These are phyloP conservation scores for Clistopyga incitator DNA, from an alignment of 2,888 invertebrate genomes.

Conservation along the genomic window DNA sequence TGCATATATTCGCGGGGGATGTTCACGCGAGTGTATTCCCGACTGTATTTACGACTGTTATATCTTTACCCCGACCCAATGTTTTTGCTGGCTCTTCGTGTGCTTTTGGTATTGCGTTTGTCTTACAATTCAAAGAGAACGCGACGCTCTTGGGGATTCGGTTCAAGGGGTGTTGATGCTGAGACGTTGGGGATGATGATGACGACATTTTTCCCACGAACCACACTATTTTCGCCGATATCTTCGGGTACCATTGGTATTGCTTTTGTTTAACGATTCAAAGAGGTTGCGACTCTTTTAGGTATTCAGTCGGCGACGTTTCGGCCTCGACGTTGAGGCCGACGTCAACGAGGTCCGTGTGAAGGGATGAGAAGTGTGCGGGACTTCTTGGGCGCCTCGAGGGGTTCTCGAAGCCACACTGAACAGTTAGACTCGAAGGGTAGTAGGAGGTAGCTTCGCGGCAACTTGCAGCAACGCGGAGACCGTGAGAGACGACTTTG, in stretches of 20 bases:
- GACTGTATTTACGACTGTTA: background rate
- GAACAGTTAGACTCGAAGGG: constrained; percentile 4
- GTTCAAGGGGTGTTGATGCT: constrained; percentile 70
- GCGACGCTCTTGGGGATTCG: constrained; percentile 77
- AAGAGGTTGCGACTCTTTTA: constrained; percentile 75
- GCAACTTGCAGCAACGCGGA: background rate
- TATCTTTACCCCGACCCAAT: background rate
- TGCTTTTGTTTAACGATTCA: constrained; percentile 79
- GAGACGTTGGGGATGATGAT: constrained; percentile 25
- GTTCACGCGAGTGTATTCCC: constrained; percentile 11
- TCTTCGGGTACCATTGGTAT: constrained; percentile 65
- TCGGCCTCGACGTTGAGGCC: constrained; percentile 69
- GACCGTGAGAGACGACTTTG: background rate
- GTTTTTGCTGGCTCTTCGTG: constrained; percentile 4
- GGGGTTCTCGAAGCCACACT: constrained; percentile 26
- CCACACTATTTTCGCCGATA: background rate
- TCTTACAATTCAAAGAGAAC: constrained; percentile 79
- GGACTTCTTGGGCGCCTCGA: constrained; percentile 11
- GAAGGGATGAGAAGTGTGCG: constrained; percentile 12
- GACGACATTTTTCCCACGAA: background rate
- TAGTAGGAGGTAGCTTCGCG: background rate
- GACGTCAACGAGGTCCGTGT: constrained; percentile 33
- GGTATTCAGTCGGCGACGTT: constrained; percentile 75
- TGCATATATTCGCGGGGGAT: background rate
- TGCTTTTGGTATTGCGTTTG: constrained; percentile 74